A percentile compares a stretch with the other conserved stretches of the same genome.
Conservation (phyloP, 1,140 invertebrate species). For the Delia radicum region DNA sequence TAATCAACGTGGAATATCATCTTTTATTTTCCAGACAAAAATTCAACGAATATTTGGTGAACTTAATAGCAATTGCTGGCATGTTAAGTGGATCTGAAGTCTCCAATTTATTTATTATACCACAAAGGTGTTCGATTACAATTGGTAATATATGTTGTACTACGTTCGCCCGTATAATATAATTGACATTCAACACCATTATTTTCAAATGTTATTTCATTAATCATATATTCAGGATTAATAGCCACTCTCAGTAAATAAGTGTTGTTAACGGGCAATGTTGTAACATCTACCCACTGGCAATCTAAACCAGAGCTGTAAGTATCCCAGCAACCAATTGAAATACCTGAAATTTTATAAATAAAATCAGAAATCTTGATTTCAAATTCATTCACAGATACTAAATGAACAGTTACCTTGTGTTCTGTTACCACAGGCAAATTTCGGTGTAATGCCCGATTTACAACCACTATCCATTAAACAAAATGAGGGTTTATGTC, state of each 20-base stretch:
- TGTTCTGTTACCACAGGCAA: constrained; percentile 87
- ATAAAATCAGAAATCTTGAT: neutral
- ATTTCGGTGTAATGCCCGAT: constrained; percentile 69
- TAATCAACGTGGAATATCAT: no score
- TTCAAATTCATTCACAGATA: neutral
- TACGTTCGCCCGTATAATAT: constrained; percentile 66
- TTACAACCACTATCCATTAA: constrained; percentile 90
- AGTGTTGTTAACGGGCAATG: constrained; percentile 78
- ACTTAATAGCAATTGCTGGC: no score
- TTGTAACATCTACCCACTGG: constrained; percentile 96
- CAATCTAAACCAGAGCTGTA: constrained; percentile 93
- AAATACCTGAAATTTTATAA: constrained; percentile 80
- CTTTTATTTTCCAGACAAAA: no score
- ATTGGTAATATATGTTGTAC: constrained; percentile 70
- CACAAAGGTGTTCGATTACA: constrained; percentile 68
- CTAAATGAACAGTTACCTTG: constrained; percentile 65
- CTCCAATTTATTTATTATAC: constrained; percentile 33
- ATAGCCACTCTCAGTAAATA: constrained; percentile 79
- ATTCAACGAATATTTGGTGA: no score
- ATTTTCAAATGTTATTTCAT: constrained; percentile 86
- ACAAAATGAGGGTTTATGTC: constrained; percentile 96
- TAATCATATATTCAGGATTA: constrained; percentile 73
- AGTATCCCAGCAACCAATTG: constrained; percentile 90
- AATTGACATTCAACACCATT: constrained; percentile 85
- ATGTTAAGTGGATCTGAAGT: no score